Conservation (phyloP, 2,113 vertebrate genomes). For the Polypterus bichir region DNA sequence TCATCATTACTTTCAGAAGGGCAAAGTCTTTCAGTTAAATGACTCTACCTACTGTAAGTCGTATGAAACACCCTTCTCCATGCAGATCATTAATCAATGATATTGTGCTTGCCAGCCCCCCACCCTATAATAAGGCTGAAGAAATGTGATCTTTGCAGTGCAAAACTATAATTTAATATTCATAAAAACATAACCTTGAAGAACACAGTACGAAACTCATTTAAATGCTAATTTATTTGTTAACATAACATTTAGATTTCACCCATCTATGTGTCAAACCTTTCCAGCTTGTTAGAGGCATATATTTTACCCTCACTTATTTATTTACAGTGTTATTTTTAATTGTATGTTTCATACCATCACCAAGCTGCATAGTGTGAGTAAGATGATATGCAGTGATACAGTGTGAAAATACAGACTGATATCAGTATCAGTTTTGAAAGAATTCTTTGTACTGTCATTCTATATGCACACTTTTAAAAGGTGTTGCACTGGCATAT, state of each 20-base stretch:
- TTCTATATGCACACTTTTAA: too few relatives aligned
- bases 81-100: slow-evolving; percentile 33
- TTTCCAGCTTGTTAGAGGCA: slow-evolving; percentile 59
- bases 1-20: slow-evolving; percentile 27
- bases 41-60: slow-evolving; percentile 24
- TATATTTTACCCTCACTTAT: slow-evolving; percentile 58
- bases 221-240: slow-evolving; percentile 76
- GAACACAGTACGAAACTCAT: slow-evolving; percentile 64
- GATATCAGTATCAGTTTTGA: too few relatives aligned
- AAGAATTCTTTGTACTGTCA: too few relatives aligned
- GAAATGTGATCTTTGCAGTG: slow-evolving; percentile 17
- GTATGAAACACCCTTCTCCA: slow-evolving; percentile 23
- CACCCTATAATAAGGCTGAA: slow-evolving; percentile 34
- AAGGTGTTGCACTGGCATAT: too few relatives aligned
- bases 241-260: slow-evolving; percentile 68
- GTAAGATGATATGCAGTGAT: too few relatives aligned
- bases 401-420: too few relatives aligned
- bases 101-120: slow-evolving; percentile 23
- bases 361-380: too few relatives aligned
- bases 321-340: slow-evolving; percentile 57
- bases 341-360: slow-evolving; percentile 30
- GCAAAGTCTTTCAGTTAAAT: slow-evolving; percentile 20
- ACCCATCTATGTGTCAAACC: slow-evolving; percentile 54
- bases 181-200: slow-evolving; percentile 69
- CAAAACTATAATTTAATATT: slow-evolving; percentile 56